Conservation (phyloP, 2,113 vertebrate species). For the Gasterosteus aculeatus region DNA sequence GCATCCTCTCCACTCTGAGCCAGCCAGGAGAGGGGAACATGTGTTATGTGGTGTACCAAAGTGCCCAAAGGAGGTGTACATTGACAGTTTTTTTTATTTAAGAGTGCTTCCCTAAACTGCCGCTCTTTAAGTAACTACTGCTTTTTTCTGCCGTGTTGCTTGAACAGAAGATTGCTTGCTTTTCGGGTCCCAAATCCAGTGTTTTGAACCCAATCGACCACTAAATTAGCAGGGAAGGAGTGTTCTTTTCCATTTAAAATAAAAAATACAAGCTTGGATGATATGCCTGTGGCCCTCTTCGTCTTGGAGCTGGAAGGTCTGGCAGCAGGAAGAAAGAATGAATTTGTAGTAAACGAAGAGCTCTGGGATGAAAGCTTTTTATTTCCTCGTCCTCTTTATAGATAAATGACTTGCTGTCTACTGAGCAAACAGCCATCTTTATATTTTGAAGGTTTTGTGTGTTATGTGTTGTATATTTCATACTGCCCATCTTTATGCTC, state of each 20-base stretch:
- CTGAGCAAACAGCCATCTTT: slow-evolving; percentile 79
- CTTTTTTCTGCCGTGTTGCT: background rate
- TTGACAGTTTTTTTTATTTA: slow-evolving; percentile 56
- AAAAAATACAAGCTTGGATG: slow-evolving; percentile 9
- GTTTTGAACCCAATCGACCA: background rate
- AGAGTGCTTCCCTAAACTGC: slow-evolving; percentile 50
- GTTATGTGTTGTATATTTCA: slow-evolving; percentile 85
- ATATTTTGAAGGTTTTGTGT: slow-evolving; percentile 86
- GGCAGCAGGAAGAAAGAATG: slow-evolving; percentile 65
- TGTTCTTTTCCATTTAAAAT: background rate
- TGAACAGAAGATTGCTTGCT: background rate
- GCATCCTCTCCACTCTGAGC: slow-evolving; percentile 58
- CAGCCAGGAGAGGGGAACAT: slow-evolving; percentile 66
- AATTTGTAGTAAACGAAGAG: slow-evolving; percentile 79
- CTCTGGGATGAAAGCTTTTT: slow-evolving; percentile 74
- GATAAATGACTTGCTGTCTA: slow-evolving; percentile 83
- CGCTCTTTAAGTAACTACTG: slow-evolving; percentile 48
- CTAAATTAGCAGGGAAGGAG: background rate
- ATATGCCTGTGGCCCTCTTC: slow-evolving; percentile 23
- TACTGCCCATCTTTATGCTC: slow-evolving; percentile 75
- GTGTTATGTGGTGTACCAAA: slow-evolving; percentile 78
- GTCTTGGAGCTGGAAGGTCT: slow-evolving; percentile 51
- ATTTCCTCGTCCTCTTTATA: slow-evolving; percentile 76
- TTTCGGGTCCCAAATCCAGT: slow-evolving; percentile 4
- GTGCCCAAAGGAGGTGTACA: slow-evolving; percentile 68